These are phyloP conservation scores for Papilio demoleus DNA, from an alignment of 2,888 invertebrate species.

Conservation along the genomic window DNA sequence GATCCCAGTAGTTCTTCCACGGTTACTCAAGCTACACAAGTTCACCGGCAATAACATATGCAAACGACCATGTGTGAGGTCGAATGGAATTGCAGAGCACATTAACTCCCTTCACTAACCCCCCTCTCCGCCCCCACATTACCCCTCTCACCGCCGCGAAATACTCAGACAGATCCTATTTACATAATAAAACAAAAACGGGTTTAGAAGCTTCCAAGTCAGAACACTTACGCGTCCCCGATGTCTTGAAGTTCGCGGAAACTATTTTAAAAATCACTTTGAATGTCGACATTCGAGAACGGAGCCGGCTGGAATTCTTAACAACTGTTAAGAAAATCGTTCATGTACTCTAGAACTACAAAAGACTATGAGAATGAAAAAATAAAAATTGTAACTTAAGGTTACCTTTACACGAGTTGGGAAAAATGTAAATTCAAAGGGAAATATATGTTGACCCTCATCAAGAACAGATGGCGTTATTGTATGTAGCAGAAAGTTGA, in stretches of 20 bases:
- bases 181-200: conserved; percentile 51
- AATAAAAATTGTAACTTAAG: neutral
- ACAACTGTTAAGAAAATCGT: conserved; percentile 8
- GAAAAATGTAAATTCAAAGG: conserved; percentile 32
- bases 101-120: conserved; percentile 25
- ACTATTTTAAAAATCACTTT: conserved; percentile 42
- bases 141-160: conserved; percentile 18
- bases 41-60: conserved; percentile 29
- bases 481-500: conserved; percentile 11
- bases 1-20: neutral
- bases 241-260: conserved; percentile 27
- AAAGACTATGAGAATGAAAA: neutral
- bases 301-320: conserved; percentile 11
- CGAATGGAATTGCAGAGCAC: conserved; percentile 30
- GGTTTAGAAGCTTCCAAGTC: conserved; percentile 40
- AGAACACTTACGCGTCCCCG: conserved; percentile 34
- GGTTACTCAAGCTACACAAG: neutral
- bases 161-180: conserved; percentile 43
- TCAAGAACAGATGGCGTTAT: conserved; percentile 36
- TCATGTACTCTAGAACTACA: neutral
- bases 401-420: neutral
- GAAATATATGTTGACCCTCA: conserved; percentile 32
- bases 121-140: neutral
- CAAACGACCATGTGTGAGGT: conserved; percentile 32
- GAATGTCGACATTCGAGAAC: conserved; percentile 22